Percentiles rank a stretch among this genome's conserved stretches.
Conservation (phyloP, 2,797 vertebrate genomes). For the Bradypus variegatus region DNA sequence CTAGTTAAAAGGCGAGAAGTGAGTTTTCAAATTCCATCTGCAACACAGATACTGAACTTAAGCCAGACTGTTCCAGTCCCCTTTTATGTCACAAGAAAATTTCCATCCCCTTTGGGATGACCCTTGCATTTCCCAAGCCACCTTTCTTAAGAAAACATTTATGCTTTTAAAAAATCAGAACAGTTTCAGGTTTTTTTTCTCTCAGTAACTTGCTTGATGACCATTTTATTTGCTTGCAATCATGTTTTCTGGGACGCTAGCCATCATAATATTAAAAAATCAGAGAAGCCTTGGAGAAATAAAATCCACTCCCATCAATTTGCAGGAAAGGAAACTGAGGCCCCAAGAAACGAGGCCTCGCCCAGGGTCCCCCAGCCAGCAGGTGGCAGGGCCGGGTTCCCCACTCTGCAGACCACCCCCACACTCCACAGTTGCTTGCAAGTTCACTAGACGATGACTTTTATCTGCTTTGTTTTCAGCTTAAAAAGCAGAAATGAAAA, state of each 20-base stretch:
- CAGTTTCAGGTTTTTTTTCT: not conserved
- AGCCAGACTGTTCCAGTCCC: not conserved
- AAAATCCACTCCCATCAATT: too few relatives aligned
- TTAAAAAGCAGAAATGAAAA: not conserved
- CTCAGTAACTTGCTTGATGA: not conserved
- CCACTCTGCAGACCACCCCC: too few relatives aligned
- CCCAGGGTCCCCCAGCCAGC: not conserved
- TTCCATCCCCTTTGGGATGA: not conserved
- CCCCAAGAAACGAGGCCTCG: fast-evolving
- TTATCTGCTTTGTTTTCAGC: not conserved
- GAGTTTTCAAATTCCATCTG: not conserved
- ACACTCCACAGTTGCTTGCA: too few relatives aligned
- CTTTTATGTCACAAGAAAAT: not conserved
- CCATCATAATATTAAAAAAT: not conserved
- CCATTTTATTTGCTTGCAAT: not conserved
- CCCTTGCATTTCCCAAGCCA: not conserved
- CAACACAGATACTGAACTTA: not conserved
- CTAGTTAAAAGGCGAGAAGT: not conserved
- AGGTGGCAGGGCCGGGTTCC: too few relatives aligned
- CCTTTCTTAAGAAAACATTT: not conserved
- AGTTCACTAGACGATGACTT: not conserved
- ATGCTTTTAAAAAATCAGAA: not conserved
- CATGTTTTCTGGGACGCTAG: not conserved
- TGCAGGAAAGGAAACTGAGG: not conserved
- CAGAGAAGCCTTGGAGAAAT: not conserved